Percentiles rank a stretch among this genome's conserved stretches.
Conservation (phyloP, 2,113 vertebrate species). For the Mormoops blainvillei region DNA sequence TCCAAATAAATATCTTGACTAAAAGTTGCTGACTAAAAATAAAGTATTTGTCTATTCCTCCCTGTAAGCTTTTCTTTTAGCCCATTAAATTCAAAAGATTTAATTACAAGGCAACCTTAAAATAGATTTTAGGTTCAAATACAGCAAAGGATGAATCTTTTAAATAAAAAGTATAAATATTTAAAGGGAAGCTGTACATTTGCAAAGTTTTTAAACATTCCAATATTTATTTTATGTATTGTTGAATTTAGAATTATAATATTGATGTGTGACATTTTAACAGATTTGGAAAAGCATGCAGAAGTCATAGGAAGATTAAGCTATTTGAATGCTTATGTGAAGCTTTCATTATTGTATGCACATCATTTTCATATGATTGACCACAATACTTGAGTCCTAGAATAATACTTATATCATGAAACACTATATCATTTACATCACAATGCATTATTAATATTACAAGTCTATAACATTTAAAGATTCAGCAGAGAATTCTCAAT, state of each 20-base stretch:
- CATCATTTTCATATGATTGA: background rate
- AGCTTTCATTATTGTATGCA: background rate
- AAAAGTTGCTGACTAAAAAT: background rate
- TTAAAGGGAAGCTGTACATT: background rate
- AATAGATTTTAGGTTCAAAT: constrained; percentile 29
- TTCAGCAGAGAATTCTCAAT: background rate
- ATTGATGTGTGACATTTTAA: background rate
- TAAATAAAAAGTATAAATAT: background rate
- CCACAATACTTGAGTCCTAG: background rate
- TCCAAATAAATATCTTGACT: constrained; percentile 9
- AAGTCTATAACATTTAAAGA: background rate
- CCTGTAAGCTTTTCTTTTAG: background rate
- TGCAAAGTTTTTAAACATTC: background rate
- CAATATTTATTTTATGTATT: background rate
- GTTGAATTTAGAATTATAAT: constrained; percentile 11
- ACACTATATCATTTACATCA: background rate
- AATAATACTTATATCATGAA: background rate
- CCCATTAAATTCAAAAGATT: background rate
- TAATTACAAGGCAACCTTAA: constrained; percentile 35
- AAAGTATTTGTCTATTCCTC: background rate
- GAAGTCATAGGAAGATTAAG: background rate
- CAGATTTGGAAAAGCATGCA: background rate
- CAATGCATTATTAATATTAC: background rate
- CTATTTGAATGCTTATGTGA: background rate
- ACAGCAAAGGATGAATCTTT: background rate